Evolutionary conservation across 92 coral and sea anemone species (phyloP).

Genomic region (Epizoanthus rinbou): DNA sequence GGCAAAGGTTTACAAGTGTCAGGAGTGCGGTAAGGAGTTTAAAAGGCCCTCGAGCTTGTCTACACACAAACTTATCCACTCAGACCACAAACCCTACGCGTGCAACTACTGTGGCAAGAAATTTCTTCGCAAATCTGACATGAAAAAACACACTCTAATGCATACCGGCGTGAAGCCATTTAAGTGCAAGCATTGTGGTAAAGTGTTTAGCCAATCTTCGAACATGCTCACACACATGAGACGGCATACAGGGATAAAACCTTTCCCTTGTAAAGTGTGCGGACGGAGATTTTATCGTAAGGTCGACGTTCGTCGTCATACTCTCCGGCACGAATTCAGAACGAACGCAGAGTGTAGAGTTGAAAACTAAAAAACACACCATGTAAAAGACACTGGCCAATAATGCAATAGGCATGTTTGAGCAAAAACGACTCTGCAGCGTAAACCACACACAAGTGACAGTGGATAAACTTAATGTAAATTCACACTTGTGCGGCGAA

Average conservation of each 20-base stretch:
- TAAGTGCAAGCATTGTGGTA: constrained; percentile 89
- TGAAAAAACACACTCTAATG: constrained; percentile 91
- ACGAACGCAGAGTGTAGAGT: constrained; percentile 45
- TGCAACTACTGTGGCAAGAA: constrained; percentile 83
- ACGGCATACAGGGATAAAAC: constrained; percentile 84
- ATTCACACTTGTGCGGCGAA: too few species aligned
- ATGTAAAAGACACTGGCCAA: neutral
- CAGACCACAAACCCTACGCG: constrained; percentile 87
- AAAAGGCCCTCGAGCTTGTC: constrained; percentile 90
- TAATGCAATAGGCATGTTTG: neutral
- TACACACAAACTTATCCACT: constrained; percentile 84
- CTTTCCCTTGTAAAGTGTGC: constrained; percentile 84
- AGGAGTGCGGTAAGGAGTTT: constrained; percentile 86
- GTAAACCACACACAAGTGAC: too few species aligned
- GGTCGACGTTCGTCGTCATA: constrained; percentile 87
- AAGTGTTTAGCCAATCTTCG: constrained; percentile 88
- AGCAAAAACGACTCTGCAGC: neutral
- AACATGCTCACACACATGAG: constrained; percentile 92
- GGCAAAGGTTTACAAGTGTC: constrained; percentile 72
- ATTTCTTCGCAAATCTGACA: constrained; percentile 88
- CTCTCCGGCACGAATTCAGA: constrained; percentile 80
- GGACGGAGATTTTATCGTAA: constrained; percentile 85
- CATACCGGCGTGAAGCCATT: constrained; percentile 92
- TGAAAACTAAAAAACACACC: neutral
- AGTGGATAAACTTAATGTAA: too few species aligned